Evolutionary conservation across 2,888 invertebrate genomes (phyloP).

Genomic region (Coleophora deauratella): DNA sequence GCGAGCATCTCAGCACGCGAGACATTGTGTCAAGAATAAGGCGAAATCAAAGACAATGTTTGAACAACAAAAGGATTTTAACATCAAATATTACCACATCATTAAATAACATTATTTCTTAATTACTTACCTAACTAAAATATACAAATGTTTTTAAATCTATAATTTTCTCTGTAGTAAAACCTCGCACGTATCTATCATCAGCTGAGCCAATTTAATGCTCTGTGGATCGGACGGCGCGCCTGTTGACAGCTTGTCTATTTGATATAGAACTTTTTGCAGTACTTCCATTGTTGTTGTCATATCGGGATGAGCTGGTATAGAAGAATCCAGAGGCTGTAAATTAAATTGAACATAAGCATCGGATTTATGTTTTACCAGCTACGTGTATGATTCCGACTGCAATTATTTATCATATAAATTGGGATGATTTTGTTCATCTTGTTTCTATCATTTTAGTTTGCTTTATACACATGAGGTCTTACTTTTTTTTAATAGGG

Average conservation of each 20-base stretch:
- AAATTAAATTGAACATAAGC: conserved; percentile 10
- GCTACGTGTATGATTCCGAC: neutral
- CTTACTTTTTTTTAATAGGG: neutral
- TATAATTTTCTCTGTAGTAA: conserved; percentile 17
- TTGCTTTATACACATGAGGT: neutral
- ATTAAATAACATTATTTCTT: too few relatives aligned
- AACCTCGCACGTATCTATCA: conserved; percentile 52
- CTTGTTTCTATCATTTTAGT: neutral
- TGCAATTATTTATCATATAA: neutral
- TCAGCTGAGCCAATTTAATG: conserved; percentile 44
- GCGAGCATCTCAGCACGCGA: too few relatives aligned
- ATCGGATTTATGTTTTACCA: too few relatives aligned
- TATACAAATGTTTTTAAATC: neutral
- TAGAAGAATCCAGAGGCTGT: conserved; percentile 50
- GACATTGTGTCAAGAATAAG: too few relatives aligned
- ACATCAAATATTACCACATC: too few relatives aligned
- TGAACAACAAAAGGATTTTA: too few relatives aligned
- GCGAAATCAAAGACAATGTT: too few relatives aligned
- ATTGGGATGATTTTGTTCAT: neutral
- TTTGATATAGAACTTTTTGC: conserved; percentile 38
- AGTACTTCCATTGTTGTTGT: conserved; percentile 44
- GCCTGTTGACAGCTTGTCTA: conserved; percentile 32
- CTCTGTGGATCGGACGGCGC: conserved; percentile 29
- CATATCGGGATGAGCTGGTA: conserved; percentile 53
- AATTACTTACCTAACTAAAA: too few relatives aligned